These are phyloP conservation scores for Rhopalosiphum padi DNA, from an alignment of 1,140 invertebrate genomes.

Conservation along the genomic window DNA sequence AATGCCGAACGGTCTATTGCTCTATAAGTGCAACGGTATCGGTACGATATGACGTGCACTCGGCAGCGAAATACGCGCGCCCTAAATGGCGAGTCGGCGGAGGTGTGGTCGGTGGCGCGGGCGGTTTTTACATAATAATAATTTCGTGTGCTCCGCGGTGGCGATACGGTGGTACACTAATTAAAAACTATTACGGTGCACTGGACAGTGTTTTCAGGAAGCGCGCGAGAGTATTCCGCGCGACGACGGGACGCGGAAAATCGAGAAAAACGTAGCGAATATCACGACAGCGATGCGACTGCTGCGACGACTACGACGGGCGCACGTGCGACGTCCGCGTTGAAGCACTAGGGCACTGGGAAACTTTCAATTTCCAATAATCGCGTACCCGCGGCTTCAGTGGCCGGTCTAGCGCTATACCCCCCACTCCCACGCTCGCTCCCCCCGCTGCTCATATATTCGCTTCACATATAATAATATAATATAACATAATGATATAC, in stretches of 20 bases:
- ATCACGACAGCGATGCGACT: too few species aligned
- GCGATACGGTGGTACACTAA: background rate
- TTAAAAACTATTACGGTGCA: background rate
- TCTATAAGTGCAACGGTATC: background rate
- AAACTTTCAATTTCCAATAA: conserved; percentile 37
- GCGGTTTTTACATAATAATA: background rate
- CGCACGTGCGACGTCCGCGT: background rate
- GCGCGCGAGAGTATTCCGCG: background rate
- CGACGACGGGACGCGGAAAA: background rate
- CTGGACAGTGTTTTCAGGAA: background rate
- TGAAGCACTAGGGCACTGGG: conserved; percentile 19
- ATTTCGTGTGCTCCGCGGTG: background rate
- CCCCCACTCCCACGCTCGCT: background rate
- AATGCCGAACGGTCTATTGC: background rate
- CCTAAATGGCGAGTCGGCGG: background rate
- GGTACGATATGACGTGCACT: too few species aligned
- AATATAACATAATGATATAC: background rate
- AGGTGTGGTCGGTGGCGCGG: background rate
- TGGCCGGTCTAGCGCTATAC: background rate
- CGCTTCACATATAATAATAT: background rate
- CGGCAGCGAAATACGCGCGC: background rate
- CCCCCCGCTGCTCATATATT: background rate
- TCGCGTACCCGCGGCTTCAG: background rate
- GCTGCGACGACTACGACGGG: background rate
- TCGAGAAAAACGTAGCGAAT: background rate